Percentiles rank a stretch among this genome's conserved stretches.
These are phyloP conservation scores for Mimas tiliae DNA, from an alignment of 2,888 invertebrate species.

Conservation along the genomic window DNA sequence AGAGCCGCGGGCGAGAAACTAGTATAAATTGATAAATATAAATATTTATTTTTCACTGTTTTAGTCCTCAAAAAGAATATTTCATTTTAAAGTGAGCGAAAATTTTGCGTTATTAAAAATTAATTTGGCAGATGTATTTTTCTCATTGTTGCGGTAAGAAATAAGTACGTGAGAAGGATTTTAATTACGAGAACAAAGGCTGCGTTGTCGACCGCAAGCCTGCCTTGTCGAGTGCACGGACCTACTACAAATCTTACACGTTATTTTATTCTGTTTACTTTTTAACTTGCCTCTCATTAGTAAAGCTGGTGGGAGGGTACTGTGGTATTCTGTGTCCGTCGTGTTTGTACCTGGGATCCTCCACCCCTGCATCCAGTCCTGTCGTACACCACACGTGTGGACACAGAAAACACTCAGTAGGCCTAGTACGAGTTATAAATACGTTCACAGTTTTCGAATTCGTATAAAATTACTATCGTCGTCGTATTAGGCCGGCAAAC, in stretches of 20 bases:
- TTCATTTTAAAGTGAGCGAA: neutral
- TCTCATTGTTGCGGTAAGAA: neutral
- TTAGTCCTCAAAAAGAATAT: neutral
- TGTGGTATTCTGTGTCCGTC: no score
- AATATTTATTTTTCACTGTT: neutral
- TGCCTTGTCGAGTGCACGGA: neutral
- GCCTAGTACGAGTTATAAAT: no score
- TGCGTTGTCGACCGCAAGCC: neutral
- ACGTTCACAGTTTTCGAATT: no score
- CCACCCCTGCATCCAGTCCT: no score
- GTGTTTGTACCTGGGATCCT: no score
- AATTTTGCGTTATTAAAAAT: slow-evolving; percentile 17
- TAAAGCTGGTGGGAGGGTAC: no score
- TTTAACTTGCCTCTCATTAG: no score
- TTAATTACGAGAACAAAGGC: slow-evolving; percentile 7
- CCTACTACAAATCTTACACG: neutral
- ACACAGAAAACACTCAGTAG: no score
- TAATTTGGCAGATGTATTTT: slow-evolving; percentile 5
- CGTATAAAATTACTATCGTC: no score
- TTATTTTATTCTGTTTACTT: neutral
- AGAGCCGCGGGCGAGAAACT: no score
- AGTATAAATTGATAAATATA: neutral
- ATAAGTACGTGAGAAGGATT: slow-evolving; percentile 2
- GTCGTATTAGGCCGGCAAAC: no score
- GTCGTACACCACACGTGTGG: no score